Evolutionary conservation across 2,113 vertebrate species (phyloP).

Genomic region (Electrona antarctica): DNA sequence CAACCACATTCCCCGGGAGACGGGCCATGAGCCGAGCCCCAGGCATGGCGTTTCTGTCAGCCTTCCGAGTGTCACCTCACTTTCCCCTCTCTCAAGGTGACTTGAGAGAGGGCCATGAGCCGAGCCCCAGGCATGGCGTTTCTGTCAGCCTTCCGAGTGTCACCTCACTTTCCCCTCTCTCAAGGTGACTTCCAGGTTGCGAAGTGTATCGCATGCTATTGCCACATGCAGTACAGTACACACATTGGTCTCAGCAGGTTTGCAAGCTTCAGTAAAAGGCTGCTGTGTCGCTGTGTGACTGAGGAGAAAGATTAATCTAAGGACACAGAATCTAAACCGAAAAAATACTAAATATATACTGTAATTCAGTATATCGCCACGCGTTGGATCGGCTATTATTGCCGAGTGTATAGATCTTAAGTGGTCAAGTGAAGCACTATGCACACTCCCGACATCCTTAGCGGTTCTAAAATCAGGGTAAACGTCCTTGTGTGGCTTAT

Average conservation of each 20-base stretch:
- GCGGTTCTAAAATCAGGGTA: too few relatives aligned
- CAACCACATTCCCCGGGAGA: conserved; percentile 52
- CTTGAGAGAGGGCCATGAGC: too few relatives aligned
- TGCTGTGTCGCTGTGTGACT: background rate
- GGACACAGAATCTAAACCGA: too few relatives aligned
- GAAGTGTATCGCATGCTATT: background rate
- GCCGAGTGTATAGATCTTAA: too few relatives aligned
- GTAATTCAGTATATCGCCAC: too few relatives aligned
- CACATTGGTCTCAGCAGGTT: conserved; percentile 4
- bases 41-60: conserved; percentile 44
- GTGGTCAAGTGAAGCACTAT: too few relatives aligned
- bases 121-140: conserved; percentile 42
- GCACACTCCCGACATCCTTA: too few relatives aligned
- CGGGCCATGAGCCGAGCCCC: conserved; percentile 28
- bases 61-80: conserved; percentile 28
- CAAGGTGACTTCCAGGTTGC: conserved; percentile 50
- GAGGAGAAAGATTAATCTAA: background rate
- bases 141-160: conserved; percentile 31
- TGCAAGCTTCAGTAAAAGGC: conserved; percentile 6
- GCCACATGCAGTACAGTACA: background rate
- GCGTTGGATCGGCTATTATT: too few relatives aligned
- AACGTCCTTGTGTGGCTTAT: too few relatives aligned
- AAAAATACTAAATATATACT: too few relatives aligned
- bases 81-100: conserved; percentile 52
- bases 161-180: conserved; percentile 33